Conservation (phyloP, 53 echinoderm and acorn worm species). For the Paelopatides confundens region DNA sequence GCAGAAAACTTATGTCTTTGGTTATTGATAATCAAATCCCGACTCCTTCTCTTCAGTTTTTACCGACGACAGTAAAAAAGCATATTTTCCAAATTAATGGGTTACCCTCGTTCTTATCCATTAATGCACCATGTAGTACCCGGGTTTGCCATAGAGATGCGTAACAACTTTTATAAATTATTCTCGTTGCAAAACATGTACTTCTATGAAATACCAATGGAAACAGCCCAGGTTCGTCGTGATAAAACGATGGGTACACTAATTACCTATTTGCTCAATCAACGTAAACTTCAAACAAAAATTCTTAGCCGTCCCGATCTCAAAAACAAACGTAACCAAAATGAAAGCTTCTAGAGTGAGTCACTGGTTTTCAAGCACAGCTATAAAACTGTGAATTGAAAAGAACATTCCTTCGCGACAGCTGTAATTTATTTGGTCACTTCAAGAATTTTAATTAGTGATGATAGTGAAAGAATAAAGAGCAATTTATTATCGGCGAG, state of each 20-base stretch:
- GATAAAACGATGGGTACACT: not conserved
- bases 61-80: too few species aligned
- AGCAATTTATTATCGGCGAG: conserved; percentile 1
- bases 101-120: too few species aligned
- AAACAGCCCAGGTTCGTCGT: too few species aligned
- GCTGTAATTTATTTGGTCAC: conserved; percentile 45
- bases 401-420: conserved; percentile 6
- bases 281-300: conserved; percentile 33
- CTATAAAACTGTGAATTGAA: not conserved
- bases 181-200: too few species aligned
- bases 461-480: conserved; percentile 27
- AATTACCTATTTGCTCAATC: conserved; percentile 1
- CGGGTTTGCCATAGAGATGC: too few species aligned
- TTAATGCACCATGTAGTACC: too few species aligned
- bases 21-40: too few species aligned
- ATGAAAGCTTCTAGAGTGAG: not conserved
- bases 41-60: too few species aligned
- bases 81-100: too few species aligned
- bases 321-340: conserved; percentile 3
- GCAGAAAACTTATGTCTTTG: too few species aligned
- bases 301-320: not conserved
- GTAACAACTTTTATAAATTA: too few species aligned
- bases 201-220: too few species aligned
- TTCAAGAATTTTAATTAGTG: conserved; percentile 40
- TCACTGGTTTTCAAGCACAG: not conserved